These are phyloP conservation scores for Irena cyanogastra DNA, from an alignment of 2,113 vertebrate species.

Conservation along the genomic window DNA sequence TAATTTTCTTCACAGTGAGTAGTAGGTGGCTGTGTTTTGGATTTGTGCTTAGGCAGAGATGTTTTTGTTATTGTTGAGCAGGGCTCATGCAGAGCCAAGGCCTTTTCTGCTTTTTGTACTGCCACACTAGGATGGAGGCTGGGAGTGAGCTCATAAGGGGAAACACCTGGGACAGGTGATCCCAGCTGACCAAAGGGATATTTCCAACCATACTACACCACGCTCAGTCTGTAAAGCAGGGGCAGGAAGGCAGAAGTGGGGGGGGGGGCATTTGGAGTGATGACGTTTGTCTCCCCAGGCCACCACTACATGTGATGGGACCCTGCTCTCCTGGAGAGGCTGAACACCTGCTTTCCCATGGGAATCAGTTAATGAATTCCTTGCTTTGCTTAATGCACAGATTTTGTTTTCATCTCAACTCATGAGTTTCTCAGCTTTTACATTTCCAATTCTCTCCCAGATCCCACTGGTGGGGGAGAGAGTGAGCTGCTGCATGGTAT, in stretches of 20 bases:
- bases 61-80: neutral
- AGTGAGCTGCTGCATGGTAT: neutral
- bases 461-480: neutral
- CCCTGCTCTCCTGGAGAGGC: neutral
- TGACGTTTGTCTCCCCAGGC: neutral
- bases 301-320: accelerated
- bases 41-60: neutral
- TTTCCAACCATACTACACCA: neutral
- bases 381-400: neutral
- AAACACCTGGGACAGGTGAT: neutral
- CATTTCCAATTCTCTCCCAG: accelerated
- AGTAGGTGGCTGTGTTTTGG: neutral
- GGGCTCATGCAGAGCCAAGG: neutral
- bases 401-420: neutral
- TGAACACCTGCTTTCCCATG: neutral
- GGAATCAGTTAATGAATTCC: neutral
- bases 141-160: accelerated
- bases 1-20: neutral
- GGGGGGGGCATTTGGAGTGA: accelerated
- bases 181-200: neutral
- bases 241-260: neutral
- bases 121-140: neutral
- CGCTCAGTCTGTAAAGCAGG: neutral
- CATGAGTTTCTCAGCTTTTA: neutral
- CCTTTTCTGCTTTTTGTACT: neutral